phyloP scores from a whole-genome alignment of 2,797 vertebrate species.

The Taenioides sp. region DNA sequence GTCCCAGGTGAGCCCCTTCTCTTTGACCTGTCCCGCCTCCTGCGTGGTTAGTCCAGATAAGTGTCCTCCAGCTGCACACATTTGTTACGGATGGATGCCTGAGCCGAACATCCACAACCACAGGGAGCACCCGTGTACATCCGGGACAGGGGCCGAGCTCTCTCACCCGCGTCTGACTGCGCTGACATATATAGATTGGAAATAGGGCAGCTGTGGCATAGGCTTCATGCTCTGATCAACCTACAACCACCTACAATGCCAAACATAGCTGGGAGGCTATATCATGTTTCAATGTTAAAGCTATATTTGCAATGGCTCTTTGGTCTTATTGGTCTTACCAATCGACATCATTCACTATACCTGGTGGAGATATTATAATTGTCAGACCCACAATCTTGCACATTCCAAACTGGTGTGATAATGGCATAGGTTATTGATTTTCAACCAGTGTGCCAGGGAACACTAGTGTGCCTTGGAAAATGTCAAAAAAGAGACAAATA shows the following conservation, averaged over 20 bases:
- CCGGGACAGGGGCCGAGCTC: slow-evolving; percentile 27
- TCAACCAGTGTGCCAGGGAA: too few relatives aligned
- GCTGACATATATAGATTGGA: slow-evolving; percentile 37
- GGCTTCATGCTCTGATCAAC: not conserved
- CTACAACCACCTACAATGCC: not conserved
- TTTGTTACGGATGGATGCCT: slow-evolving; percentile 68
- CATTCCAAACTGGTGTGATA: too few relatives aligned
- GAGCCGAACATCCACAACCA: slow-evolving; percentile 58
- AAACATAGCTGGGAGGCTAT: slow-evolving; percentile 2
- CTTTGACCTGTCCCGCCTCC: slow-evolving; percentile 54
- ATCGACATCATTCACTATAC: not conserved
- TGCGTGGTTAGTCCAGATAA: slow-evolving; percentile 58
- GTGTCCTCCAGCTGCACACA: slow-evolving; percentile 64
- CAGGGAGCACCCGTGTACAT: slow-evolving; percentile 50
- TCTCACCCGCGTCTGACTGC: slow-evolving; percentile 33
- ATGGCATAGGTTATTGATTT: too few relatives aligned
- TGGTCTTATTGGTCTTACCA: not conserved
- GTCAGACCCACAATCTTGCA: too few relatives aligned
- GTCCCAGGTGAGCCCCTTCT: slow-evolving; percentile 71
- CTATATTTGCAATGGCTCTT: not conserved
- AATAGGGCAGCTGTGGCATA: slow-evolving; percentile 31
- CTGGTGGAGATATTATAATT: too few relatives aligned
- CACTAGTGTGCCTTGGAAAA: too few relatives aligned
- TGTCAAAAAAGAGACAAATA: too few relatives aligned
- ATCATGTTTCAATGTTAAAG: slow-evolving; percentile 3